Evolutionary conservation across 2,888 invertebrate genomes (phyloP).

Genomic region (Escarpia spicata): DNA sequence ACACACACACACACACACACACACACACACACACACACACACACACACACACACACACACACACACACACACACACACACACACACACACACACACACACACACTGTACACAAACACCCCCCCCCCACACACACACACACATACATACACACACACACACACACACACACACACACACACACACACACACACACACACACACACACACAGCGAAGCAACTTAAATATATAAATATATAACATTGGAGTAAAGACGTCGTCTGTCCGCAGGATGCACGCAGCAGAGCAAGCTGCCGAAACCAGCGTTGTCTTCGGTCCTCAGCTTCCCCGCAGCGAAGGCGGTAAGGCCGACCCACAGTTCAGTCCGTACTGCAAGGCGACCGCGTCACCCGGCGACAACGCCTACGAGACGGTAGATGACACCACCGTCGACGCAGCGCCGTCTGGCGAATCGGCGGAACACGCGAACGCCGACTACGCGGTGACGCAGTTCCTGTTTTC

Average conservation of each 20-base stretch:
- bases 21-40: background rate
- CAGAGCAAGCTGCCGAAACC: background rate
- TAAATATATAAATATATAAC: too few species aligned
- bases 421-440: background rate
- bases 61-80: background rate
- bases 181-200: background rate
- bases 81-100: background rate
- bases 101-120: background rate
- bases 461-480: conserved; percentile 4
- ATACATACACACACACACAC: background rate
- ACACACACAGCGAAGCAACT: background rate
- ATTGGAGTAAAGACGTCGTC: background rate
- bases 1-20: background rate
- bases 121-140: background rate
- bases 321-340: background rate
- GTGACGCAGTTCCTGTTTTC: background rate
- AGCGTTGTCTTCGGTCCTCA: background rate
- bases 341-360: background rate
- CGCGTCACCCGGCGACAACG: background rate
- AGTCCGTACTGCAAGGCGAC: background rate
- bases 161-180: background rate
- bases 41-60: background rate
- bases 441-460: background rate
- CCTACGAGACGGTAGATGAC: conserved; percentile 16
- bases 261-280: background rate